These are phyloP conservation scores for Pseudomugil tenellus DNA, from an alignment of 2,797 vertebrate species.

Conservation along the genomic window DNA sequence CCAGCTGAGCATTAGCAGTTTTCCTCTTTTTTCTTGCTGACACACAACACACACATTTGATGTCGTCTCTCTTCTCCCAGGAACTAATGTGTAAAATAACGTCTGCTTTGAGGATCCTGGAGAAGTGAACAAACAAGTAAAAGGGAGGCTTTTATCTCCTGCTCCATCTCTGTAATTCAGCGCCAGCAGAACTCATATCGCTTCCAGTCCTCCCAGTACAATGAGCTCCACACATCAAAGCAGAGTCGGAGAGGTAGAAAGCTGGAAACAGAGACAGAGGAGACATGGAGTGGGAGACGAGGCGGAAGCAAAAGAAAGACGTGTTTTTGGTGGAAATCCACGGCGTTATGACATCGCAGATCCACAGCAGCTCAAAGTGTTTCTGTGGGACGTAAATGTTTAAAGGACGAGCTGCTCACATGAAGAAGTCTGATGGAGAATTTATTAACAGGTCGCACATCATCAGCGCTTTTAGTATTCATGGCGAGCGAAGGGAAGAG, in stretches of 20 bases:
- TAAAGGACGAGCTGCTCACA: background rate
- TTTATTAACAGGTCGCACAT: slow-evolving; percentile 18
- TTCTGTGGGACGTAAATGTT: slow-evolving; percentile 17
- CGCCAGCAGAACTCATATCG: slow-evolving; percentile 49
- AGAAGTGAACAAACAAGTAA: slow-evolving; percentile 52
- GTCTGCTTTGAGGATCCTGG: slow-evolving; percentile 44
- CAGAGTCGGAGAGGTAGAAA: slow-evolving; percentile 32
- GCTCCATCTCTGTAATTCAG: slow-evolving; percentile 54
- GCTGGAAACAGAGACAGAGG: slow-evolving; percentile 17
- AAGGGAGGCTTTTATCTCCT: slow-evolving; percentile 57
- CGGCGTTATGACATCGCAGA: slow-evolving; percentile 30
- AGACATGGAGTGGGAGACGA: too few relatives aligned
- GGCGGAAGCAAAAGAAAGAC: too few relatives aligned
- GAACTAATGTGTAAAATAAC: slow-evolving; percentile 64
- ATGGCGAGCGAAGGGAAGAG: slow-evolving; percentile 24
- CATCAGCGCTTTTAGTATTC: slow-evolving; percentile 33
- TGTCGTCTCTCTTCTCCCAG: slow-evolving; percentile 34
- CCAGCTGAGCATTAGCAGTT: slow-evolving; percentile 45
- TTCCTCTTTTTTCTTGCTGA: slow-evolving; percentile 18
- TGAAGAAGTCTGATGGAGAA: background rate
- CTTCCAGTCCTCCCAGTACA: slow-evolving; percentile 62
- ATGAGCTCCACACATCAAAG: slow-evolving; percentile 76
- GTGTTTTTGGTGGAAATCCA: slow-evolving; percentile 36
- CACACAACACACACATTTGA: slow-evolving; percentile 25
- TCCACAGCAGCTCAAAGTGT: slow-evolving; percentile 4